A percentile compares a stretch with the other conserved stretches of the same genome.
Evolutionary conservation across 2,888 invertebrate genomes (phyloP).

Genomic region (Tetrapedia diversipes): DNA sequence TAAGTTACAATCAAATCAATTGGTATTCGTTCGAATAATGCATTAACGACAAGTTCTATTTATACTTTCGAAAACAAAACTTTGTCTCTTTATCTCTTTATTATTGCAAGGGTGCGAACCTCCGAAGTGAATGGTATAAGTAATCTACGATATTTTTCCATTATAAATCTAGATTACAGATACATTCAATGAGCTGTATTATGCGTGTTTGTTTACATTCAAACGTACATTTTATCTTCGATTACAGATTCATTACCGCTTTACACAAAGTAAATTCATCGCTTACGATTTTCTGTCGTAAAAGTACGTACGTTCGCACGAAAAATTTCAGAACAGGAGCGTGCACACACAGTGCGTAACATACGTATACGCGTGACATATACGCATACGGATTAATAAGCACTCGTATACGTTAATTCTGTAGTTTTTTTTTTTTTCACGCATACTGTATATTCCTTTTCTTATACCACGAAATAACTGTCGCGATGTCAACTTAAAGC

Average conservation of each 20-base stretch:
- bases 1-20: not conserved
- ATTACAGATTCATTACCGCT: slow-evolving; percentile 49
- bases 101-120: slow-evolving; percentile 44
- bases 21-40: not conserved
- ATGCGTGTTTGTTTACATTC: slow-evolving; percentile 61
- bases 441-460: slow-evolving; percentile 19
- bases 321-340: slow-evolving; percentile 15
- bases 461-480: slow-evolving; percentile 24
- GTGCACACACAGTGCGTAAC: not conserved
- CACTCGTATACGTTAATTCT: slow-evolving; percentile 18
- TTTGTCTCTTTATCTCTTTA: slow-evolving; percentile 43
- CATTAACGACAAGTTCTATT: slow-evolving; percentile 11
- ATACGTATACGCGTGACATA: not conserved
- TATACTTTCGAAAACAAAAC: slow-evolving; percentile 48
- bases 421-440: slow-evolving; percentile 17
- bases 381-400: slow-evolving; percentile 18
- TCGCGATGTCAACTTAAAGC: slow-evolving; percentile 43
- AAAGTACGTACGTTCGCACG: slow-evolving; percentile 32
- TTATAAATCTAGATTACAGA: slow-evolving; percentile 52
- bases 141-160: slow-evolving; percentile 42
- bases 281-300: slow-evolving; percentile 15
- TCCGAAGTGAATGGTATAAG: slow-evolving; percentile 44
- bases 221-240: slow-evolving; percentile 56
- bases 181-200: slow-evolving; percentile 61
- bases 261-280: slow-evolving; percentile 33